Base-by-base conservation (phyloP, 2,888 invertebrate genomes). In the Synergus gifuensis region DNA sequence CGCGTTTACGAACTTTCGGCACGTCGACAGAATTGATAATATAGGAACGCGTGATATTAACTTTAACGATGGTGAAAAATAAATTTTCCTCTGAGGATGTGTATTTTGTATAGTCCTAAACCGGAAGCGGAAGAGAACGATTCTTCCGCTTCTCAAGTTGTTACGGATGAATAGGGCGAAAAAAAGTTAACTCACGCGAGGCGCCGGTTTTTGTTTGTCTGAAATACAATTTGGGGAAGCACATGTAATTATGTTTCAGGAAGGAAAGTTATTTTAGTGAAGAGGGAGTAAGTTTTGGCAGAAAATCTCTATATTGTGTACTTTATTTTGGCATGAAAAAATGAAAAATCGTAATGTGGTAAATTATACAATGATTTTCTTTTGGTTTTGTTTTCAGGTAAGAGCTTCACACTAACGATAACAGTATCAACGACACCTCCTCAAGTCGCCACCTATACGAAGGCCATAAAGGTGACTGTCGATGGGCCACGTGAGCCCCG, bases 381-480 rank as follows among this genome's bases (percentile, higher is more conserved):
- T n/a, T 18, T 60, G 36, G 40, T 16, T 78, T 62, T 77, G 78
- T 82, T 94, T 94, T 46, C 95, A 99, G 99, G 99, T 88, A 99
- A 99, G 93, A 98, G 98, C 90, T 99, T 99, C 93, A 98, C 98
- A 81, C 93, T 99, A 92, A 98, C 98, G 90, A 99, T 99, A 93
- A 98, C 97, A 83, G 95, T 99, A 85, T 97, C 97, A 87, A 97
- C 98, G 87, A 95, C 96, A 88, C 99, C 99, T 78, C 98, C 98
- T n/a, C 98, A 98, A 93, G 96, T 99, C 83, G 97, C 98, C 82
- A 97, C 98, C 18, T 98, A 98, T 94, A 96, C 96, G 92, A 98
- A 98, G 93, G 98, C 98, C 84, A 99, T 99, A 93, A 99, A 99
- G 93, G 98, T 99, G 86, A 99, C 99, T 36, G 98, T 99, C 78